A percentile compares a stretch with the other conserved stretches of the same genome.
Conservation (phyloP, 2,888 invertebrate genomes). For the Tipula vernalis region DNA sequence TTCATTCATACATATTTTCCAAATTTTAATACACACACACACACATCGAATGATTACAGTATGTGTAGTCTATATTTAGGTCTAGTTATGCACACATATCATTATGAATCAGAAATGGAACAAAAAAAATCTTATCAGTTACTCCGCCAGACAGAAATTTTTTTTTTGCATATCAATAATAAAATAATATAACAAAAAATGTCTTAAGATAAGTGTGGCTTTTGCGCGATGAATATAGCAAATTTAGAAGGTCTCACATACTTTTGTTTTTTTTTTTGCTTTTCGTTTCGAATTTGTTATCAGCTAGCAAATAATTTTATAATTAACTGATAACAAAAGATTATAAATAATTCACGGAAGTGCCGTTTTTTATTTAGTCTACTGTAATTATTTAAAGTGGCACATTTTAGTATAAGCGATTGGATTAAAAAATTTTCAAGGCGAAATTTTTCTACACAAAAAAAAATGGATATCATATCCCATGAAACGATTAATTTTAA, state of each 20-base stretch:
- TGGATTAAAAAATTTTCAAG: background rate
- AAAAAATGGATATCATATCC: background rate
- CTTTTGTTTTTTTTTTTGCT: background rate
- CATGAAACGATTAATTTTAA: background rate
- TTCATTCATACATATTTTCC: background rate
- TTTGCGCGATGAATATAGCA: background rate
- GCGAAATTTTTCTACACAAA: background rate
- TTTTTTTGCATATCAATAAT: background rate
- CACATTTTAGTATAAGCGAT: background rate
- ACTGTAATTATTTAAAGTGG: background rate
- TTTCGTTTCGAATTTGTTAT: background rate
- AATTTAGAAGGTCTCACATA: background rate
- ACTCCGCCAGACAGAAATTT: background rate
- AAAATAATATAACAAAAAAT: background rate
- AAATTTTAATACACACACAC: background rate
- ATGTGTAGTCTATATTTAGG: background rate
- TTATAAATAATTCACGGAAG: background rate
- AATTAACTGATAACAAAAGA: background rate
- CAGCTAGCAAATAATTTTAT: background rate
- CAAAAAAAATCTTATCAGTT: background rate
- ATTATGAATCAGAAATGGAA: background rate
- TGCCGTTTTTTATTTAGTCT: background rate
- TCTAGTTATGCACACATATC: background rate
- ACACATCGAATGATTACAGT: background rate
- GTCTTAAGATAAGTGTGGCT: background rate